A percentile compares a stretch with the other conserved stretches of the same genome.
Conservation (phyloP, 2,797 vertebrate genomes). For the Sandelia bainsii region DNA sequence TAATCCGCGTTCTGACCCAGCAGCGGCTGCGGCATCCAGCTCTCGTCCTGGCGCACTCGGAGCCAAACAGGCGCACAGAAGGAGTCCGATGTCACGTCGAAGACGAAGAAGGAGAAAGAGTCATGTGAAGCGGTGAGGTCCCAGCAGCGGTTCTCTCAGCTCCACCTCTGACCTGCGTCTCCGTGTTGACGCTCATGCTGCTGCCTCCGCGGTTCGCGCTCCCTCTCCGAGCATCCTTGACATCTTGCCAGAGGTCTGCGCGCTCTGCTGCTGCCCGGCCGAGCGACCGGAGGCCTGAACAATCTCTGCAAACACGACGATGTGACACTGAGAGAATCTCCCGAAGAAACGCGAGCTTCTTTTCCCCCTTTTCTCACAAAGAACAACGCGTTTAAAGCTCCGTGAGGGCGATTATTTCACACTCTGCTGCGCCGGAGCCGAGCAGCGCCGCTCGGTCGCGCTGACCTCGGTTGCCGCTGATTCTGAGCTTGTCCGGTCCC, state of each 20-base stretch:
- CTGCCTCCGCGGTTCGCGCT: constrained; percentile 20
- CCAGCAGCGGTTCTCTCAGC: not conserved
- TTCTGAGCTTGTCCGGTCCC: constrained; percentile 43
- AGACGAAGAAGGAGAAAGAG: constrained; percentile 14
- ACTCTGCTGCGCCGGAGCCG: constrained; percentile 30
- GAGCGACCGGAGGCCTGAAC: constrained; percentile 36
- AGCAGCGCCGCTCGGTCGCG: constrained; percentile 33
- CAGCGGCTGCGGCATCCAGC: constrained; percentile 49
- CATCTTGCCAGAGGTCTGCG: constrained; percentile 44
- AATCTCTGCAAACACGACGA: not conserved
- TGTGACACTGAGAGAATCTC: not conserved
- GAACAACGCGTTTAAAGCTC: constrained; percentile 34
- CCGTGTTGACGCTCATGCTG: constrained; percentile 21
- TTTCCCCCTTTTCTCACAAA: constrained; percentile 32
- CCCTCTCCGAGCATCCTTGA: constrained; percentile 58
- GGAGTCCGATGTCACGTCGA: constrained; percentile 63
- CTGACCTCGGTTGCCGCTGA: constrained; percentile 40
- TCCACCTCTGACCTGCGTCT: constrained; percentile 10
- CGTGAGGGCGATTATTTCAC: constrained; percentile 3
- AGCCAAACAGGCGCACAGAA: no score
- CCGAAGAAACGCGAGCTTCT: constrained; percentile 25
- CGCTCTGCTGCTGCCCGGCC: constrained; percentile 21
- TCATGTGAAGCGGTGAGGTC: not conserved
- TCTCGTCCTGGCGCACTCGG: constrained; percentile 2
- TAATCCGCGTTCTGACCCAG: constrained; percentile 26